These are phyloP conservation scores for Ruditapes philippinarum DNA, from an alignment of 1,140 invertebrate genomes.

Conservation along the genomic window DNA sequence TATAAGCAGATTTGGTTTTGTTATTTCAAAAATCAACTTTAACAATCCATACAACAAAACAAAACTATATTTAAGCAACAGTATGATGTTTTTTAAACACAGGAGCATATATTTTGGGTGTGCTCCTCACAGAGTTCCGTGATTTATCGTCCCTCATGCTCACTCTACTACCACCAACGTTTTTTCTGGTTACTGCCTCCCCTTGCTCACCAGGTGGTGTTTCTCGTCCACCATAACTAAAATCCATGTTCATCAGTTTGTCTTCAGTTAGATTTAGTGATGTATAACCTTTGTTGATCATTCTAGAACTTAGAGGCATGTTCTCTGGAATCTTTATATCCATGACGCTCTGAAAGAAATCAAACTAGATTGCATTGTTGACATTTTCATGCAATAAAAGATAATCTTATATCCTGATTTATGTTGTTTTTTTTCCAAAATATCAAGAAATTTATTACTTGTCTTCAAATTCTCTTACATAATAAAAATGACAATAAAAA, in stretches of 20 bases:
- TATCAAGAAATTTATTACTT: too few species aligned
- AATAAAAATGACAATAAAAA: too few species aligned
- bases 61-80: slow-evolving; percentile 54
- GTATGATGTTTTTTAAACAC: slow-evolving; percentile 73
- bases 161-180: slow-evolving; percentile 32
- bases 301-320: slow-evolving; percentile 82
- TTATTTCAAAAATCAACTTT: too few species aligned
- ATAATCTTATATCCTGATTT: too few species aligned
- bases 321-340: slow-evolving; percentile 80
- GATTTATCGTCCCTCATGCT: slow-evolving; percentile 56
- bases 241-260: slow-evolving; percentile 80
- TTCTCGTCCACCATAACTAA: slow-evolving; percentile 77
- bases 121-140: slow-evolving; percentile 29
- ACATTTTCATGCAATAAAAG: too few species aligned
- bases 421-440: too few species aligned
- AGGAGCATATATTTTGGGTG: slow-evolving; percentile 56
- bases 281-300: slow-evolving; percentile 82
- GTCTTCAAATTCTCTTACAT: too few species aligned
- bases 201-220: slow-evolving; percentile 69
- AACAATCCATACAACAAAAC: background rate
- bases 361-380: too few species aligned
- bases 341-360: slow-evolving; percentile 78
- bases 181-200: slow-evolving; percentile 50
- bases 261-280: slow-evolving; percentile 80
- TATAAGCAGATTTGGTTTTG: too few species aligned